These are phyloP conservation scores for Meliscaeva auricollis DNA, from an alignment of 2,888 invertebrate genomes.

Conservation along the genomic window DNA sequence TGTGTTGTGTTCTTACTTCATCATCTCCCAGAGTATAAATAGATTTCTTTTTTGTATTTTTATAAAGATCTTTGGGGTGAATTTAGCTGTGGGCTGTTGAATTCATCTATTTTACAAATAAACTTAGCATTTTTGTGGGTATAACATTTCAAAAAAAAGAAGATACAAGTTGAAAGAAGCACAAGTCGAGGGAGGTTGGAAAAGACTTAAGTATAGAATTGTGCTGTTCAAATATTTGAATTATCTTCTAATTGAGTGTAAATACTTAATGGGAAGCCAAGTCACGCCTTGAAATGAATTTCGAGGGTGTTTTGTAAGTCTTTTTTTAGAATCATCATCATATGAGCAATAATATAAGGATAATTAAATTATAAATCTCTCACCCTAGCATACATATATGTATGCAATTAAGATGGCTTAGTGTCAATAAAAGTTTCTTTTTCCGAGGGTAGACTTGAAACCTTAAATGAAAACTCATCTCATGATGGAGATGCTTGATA, in stretches of 20 bases:
- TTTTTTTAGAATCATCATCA: background rate
- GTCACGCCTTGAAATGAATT: background rate
- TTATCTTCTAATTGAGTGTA: conserved; percentile 73
- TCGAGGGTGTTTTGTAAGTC: conserved; percentile 9
- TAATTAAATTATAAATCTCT: conserved; percentile 30
- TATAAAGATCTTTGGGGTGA: background rate
- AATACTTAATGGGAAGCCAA: conserved; percentile 63
- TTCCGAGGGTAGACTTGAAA: background rate
- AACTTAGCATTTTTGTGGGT: conserved; percentile 1
- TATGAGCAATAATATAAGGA: conserved; percentile 51
- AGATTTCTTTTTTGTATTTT: conserved; percentile 16
- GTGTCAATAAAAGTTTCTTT: conserved; percentile 1
- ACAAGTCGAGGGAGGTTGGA: background rate
- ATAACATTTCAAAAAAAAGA: conserved; percentile 14
- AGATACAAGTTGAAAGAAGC: background rate
- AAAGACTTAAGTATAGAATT: no score
- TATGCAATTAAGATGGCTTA: conserved; percentile 4
- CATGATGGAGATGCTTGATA: background rate
- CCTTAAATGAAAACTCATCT: background rate
- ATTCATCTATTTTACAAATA: conserved; percentile 58
- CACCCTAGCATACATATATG: background rate
- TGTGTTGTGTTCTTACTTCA: background rate
- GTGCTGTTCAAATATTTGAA: conserved; percentile 60
- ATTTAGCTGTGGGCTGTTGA: conserved; percentile 8
- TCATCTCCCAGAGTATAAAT: background rate